phyloP scores from a whole-genome alignment of 2,797 vertebrate species.

The Myiotriccus ornatus region DNA sequence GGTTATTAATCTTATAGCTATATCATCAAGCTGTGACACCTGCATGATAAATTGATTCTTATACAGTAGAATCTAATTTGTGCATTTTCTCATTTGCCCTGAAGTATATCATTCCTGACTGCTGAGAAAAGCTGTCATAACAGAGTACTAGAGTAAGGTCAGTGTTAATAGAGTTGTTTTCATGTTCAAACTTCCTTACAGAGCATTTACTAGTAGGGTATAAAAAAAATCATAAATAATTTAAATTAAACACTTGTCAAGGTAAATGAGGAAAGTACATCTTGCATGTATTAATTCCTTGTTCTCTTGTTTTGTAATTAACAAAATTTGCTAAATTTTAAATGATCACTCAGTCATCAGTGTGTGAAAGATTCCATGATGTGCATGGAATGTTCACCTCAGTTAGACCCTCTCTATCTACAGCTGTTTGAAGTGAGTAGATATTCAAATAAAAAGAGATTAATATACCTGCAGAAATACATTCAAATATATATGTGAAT shows the following conservation, averaged over 20 bases:
- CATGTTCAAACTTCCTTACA: not conserved
- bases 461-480: not conserved
- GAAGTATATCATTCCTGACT: not conserved
- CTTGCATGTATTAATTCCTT: not conserved
- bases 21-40: not conserved
- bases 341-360: not conserved
- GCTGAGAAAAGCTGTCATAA: not conserved
- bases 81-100: not conserved
- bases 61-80: constrained; percentile 9
- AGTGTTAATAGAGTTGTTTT: not conserved
- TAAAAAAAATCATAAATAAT: not conserved
- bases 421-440: not conserved
- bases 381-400: not conserved
- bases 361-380: not conserved
- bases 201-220: not conserved
- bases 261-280: not conserved
- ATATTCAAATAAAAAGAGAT: not conserved
- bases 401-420: not conserved
- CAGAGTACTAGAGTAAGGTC: not conserved
- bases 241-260: not conserved
- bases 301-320: not conserved
- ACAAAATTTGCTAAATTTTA: not conserved
- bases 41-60: constrained; percentile 28
- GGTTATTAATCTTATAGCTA: constrained; percentile 10
- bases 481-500: not conserved